A percentile compares a stretch with the other conserved stretches of the same genome.
Conservation (phyloP, 2,888 invertebrate species). For the Epinotia bilunana region DNA sequence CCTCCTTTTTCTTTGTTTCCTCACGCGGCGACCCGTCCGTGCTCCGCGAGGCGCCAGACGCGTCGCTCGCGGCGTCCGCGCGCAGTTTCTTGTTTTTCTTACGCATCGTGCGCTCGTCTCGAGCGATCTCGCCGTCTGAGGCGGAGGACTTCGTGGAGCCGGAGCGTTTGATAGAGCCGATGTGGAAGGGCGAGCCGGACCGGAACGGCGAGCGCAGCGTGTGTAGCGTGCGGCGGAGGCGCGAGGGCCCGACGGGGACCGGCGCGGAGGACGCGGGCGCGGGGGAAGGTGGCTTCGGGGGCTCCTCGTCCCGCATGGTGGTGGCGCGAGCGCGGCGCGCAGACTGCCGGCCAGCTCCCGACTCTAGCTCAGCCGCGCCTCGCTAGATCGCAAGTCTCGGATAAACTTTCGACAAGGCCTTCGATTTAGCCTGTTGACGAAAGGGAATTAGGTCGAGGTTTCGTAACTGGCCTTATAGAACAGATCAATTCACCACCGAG, state of each 20-base stretch:
- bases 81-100: constrained; percentile 80
- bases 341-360: constrained; percentile 63
- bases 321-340: constrained; percentile 62
- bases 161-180: constrained; percentile 77
- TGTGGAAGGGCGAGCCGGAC: constrained; percentile 81
- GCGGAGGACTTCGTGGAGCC: constrained; percentile 75
- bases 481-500: constrained; percentile 44
- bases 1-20: constrained; percentile 74
- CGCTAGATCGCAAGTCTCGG: constrained; percentile 67
- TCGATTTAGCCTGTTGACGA: constrained; percentile 49
- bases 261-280: constrained; percentile 56
- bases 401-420: constrained; percentile 67
- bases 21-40: constrained; percentile 72
- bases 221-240: constrained; percentile 79
- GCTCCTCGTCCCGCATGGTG: constrained; percentile 72
- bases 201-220: constrained; percentile 81
- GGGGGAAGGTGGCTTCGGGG: constrained; percentile 63
- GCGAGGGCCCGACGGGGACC: constrained; percentile 66
- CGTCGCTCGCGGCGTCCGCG: constrained; percentile 60
- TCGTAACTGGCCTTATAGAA: constrained; percentile 44
- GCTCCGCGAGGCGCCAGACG: constrained; percentile 59
- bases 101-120: constrained; percentile 81
- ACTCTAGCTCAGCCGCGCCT: constrained; percentile 63
- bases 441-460: constrained; percentile 50
- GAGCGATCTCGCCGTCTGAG: constrained; percentile 80